A percentile compares a stretch with the other conserved stretches of the same genome.
Conservation (phyloP, 1,140 invertebrate species). For the Octopus sinensis region DNA sequence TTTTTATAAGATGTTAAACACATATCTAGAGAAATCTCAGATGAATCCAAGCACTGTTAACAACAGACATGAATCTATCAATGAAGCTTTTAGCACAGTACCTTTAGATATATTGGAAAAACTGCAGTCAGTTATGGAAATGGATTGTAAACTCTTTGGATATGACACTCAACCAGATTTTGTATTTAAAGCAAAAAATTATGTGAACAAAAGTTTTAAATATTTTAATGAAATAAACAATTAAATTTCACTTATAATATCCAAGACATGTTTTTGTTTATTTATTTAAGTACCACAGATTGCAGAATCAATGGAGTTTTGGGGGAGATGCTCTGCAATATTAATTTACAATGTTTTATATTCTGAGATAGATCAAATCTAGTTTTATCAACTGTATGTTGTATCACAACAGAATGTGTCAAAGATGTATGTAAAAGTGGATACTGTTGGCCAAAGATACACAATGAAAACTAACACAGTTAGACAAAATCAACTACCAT, state of each 20-base stretch:
- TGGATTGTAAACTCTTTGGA: constrained; percentile 20
- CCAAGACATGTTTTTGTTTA: too few species aligned
- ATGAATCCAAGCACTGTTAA: background rate
- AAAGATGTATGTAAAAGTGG: too few species aligned
- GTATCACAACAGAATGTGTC: too few species aligned
- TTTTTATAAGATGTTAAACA: background rate
- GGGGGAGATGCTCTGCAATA: background rate
- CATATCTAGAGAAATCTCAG: background rate
- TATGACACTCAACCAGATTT: constrained; percentile 17
- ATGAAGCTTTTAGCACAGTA: constrained; percentile 14
- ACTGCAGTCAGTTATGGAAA: constrained; percentile 6
- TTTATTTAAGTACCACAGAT: background rate
- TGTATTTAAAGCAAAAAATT: constrained; percentile 3
- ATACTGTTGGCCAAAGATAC: too few species aligned
- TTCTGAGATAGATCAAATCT: background rate
- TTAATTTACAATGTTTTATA: background rate
- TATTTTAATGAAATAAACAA: background rate
- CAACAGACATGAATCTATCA: background rate
- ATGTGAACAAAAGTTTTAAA: background rate
- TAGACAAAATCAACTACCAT: too few species aligned
- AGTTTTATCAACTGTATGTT: background rate
- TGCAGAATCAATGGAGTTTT: background rate
- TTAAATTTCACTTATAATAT: too few species aligned
- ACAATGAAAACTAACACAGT: too few species aligned
- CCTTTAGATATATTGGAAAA: constrained; percentile 17